A percentile compares a stretch with the other conserved stretches of the same genome.
phyloP scores from a whole-genome alignment of 2,888 invertebrate species.

The Conus canariensis region DNA sequence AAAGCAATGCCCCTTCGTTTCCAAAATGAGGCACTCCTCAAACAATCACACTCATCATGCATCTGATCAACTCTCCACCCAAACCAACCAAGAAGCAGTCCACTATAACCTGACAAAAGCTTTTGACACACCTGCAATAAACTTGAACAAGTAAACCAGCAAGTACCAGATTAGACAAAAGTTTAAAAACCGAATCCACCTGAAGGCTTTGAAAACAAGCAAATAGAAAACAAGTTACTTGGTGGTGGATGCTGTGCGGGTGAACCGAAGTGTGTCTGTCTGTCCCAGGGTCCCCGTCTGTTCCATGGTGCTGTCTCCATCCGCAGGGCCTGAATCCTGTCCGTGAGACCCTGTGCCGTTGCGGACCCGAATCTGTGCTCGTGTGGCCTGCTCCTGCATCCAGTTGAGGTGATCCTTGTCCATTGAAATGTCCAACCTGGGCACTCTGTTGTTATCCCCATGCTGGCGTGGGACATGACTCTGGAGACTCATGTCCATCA shows the following conservation, averaged over 20 bases:
- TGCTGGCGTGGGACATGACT: slow-evolving; percentile 68
- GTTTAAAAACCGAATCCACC: not conserved
- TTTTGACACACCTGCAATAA: not conserved
- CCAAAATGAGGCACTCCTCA: not conserved
- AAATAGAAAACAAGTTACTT: slow-evolving; percentile 32
- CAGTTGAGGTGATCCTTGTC: slow-evolving; percentile 76
- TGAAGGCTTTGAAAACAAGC: not conserved
- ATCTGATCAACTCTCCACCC: not conserved
- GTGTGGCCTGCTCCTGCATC: slow-evolving; percentile 74
- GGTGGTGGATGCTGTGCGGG: slow-evolving; percentile 21
- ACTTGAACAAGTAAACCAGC: not conserved
- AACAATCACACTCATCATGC: not conserved
- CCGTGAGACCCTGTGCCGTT: not conserved
- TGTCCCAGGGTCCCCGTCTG: slow-evolving; percentile 10
- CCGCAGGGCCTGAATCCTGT: not conserved
- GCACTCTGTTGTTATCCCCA: slow-evolving; percentile 61
- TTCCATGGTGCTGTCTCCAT: not conserved
- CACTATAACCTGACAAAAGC: not conserved
- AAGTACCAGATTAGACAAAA: not conserved
- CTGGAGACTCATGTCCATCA: slow-evolving; percentile 73
- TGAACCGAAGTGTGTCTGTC: slow-evolving; percentile 37
- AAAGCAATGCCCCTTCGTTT: too few relatives aligned
- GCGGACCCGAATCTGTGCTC: slow-evolving; percentile 60
- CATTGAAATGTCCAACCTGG: slow-evolving; percentile 75
- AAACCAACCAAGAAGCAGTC: slow-evolving; percentile 8